Percentiles rank a stretch among this genome's conserved stretches.
These are phyloP conservation scores for Calameuta idolon DNA, from an alignment of 2,888 invertebrate genomes.

Conservation along the genomic window DNA sequence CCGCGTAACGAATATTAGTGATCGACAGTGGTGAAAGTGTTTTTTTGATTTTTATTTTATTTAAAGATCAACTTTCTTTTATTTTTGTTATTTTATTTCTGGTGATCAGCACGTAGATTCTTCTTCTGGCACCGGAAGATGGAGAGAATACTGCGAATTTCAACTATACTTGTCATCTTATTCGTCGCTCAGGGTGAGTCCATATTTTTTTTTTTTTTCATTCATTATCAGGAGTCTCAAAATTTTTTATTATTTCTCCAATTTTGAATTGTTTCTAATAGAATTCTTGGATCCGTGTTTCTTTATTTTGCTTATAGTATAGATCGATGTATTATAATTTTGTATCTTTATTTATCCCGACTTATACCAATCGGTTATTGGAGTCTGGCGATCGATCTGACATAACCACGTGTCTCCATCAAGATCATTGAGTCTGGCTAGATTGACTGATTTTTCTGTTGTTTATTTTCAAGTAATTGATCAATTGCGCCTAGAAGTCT, in stretches of 20 bases:
- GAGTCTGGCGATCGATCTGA: background rate
- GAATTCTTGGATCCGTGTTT: background rate
- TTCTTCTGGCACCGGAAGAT: background rate
- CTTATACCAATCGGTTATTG: background rate
- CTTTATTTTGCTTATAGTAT: background rate
- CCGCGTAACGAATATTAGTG: background rate
- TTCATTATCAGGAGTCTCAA: background rate
- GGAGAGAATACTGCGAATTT: conserved; percentile 27
- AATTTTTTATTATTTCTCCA: background rate
- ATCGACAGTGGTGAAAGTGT: background rate
- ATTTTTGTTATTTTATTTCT: background rate
- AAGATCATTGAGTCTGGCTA: background rate
- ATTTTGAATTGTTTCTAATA: background rate
- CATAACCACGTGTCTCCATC: background rate
- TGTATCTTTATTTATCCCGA: background rate
- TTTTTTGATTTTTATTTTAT: background rate
- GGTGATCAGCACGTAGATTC: background rate
- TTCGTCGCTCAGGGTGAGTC: conserved; percentile 36
- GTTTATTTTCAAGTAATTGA: background rate
- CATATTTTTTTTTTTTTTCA: background rate
- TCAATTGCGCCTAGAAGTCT: background rate
- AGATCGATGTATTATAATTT: background rate
- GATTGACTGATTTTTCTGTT: background rate
- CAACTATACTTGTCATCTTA: conserved; percentile 35
- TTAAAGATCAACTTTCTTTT: background rate